phyloP scores from a whole-genome alignment of 2,888 invertebrate species.

The Troglohyphantes excavatus region DNA sequence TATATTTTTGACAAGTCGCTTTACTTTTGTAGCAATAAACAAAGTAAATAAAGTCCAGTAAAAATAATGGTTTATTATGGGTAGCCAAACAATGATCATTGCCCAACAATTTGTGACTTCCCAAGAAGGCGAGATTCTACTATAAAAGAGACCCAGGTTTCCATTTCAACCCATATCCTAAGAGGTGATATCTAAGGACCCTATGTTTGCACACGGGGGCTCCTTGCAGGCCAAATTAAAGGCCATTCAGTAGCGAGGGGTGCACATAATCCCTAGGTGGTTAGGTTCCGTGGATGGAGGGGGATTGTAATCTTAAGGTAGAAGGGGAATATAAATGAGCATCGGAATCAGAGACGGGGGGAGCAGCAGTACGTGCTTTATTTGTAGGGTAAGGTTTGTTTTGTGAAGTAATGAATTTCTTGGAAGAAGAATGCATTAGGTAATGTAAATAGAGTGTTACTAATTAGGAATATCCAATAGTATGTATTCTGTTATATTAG shows the following conservation, averaged over 20 bases:
- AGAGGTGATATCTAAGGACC: background rate
- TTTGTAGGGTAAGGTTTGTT: constrained; percentile 3
- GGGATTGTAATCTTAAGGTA: constrained; percentile 21
- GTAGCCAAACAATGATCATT: too few species aligned
- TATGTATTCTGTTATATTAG: too few species aligned
- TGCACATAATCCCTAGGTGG: constrained; percentile 34
- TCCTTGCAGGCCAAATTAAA: constrained; percentile 37
- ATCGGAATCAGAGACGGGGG: background rate
- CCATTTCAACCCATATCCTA: too few species aligned
- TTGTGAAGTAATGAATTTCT: constrained; percentile 35
- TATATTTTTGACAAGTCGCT: too few species aligned
- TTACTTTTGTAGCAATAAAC: too few species aligned
- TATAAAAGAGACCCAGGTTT: too few species aligned
- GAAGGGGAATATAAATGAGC: constrained; percentile 42
- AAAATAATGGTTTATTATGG: too few species aligned
- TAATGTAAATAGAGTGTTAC: too few species aligned
- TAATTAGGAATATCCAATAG: too few species aligned
- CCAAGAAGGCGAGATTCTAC: too few species aligned
- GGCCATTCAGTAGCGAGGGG: constrained; percentile 38
- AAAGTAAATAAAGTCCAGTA: too few species aligned
- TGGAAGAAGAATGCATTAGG: background rate
- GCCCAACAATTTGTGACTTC: too few species aligned
- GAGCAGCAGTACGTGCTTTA: background rate
- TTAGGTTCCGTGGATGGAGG: constrained; percentile 11
- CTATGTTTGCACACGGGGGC: constrained; percentile 8